Evolutionary conservation across 2,888 invertebrate species (phyloP).

Genomic region (Cacoxenus indagator): DNA sequence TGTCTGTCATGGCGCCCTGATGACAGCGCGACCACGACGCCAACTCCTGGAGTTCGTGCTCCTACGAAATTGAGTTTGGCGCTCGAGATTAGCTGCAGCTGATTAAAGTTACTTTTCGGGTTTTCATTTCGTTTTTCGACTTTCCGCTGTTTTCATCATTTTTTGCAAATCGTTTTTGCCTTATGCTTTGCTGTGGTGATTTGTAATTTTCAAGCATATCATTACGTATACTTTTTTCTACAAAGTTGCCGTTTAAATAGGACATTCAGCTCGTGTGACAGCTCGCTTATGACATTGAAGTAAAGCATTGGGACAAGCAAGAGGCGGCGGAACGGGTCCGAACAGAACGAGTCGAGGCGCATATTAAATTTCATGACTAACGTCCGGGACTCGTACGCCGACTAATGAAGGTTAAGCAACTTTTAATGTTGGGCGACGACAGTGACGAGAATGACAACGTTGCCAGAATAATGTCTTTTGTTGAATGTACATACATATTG

Average conservation of each 20-base stretch:
- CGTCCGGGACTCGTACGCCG: constrained; percentile 20
- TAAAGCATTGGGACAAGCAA: too few relatives aligned
- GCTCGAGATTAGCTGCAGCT: neutral
- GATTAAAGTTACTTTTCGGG: neutral
- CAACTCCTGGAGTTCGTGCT: neutral
- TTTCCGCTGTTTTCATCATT: neutral
- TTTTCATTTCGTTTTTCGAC: neutral
- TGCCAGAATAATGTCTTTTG: constrained; percentile 40
- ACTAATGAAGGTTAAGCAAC: constrained; percentile 64
- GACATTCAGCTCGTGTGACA: constrained; percentile 11
- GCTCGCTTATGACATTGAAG: too few relatives aligned
- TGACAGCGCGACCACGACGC: neutral
- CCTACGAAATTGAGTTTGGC: constrained; percentile 12
- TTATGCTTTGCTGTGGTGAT: constrained; percentile 47
- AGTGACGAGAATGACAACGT: neutral
- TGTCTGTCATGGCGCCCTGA: constrained; percentile 3
- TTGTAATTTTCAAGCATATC: constrained; percentile 55
- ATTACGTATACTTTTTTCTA: constrained; percentile 36
- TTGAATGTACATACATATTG: constrained; percentile 61
- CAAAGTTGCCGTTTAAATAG: constrained; percentile 1
- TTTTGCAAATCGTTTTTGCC: neutral
- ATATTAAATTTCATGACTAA: constrained; percentile 17
- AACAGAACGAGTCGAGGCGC: neutral
- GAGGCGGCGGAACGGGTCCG: too few relatives aligned
- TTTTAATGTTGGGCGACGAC: constrained; percentile 52